Base-by-base conservation (phyloP, 2,797 vertebrate genomes). In the Sandelia bainsii region DNA sequence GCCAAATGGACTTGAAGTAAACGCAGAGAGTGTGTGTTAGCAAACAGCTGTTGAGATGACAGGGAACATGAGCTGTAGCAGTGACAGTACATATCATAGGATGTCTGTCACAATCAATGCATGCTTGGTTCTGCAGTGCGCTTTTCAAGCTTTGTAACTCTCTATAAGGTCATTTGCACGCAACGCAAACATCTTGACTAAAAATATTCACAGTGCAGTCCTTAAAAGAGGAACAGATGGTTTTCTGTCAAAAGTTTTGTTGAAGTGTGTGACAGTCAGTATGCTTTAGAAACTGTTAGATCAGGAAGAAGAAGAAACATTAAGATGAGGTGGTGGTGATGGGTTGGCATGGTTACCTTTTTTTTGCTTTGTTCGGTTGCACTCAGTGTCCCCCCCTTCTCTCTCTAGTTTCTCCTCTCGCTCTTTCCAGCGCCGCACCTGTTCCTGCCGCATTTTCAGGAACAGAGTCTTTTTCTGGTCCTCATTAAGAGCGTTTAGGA, bases 401-500 rank as follows among this genome's bases (percentile, higher is more conserved):
- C 69, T 61, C 42, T 93, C 91, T 22, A 83, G 68, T 54, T 92
- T 93, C 84, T 95, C 94, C 76, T 96, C 94, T 0, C 87, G 83
- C 81, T 95, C 95, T 10, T 88, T 94, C 95, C 94, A 95, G 72
- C 95, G 93, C 10, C 94, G 86, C 65, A 96, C 94, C 88, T 95
- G 95, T 83, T 95, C 95, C 84, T 95, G 87, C 4, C 95, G 92
- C 95, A 95, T 95, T 84, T 95, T 95, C 71, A 95, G 82, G 79
- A 95, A 96, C 65, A 95, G 83, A 14, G 89, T 95, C 83, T 94
- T 95, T 68, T 94, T 95, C 91, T 95, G 95, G 57, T 96, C 95
- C 8, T 95, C 95, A 0, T 94, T 94, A 0, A 95, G 89, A 2
- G 93, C 94, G 17, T 95, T 62, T 50, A 95, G 87, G 29, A 95